Conservation (phyloP, 2,113 vertebrate species). For the Parus major region DNA sequence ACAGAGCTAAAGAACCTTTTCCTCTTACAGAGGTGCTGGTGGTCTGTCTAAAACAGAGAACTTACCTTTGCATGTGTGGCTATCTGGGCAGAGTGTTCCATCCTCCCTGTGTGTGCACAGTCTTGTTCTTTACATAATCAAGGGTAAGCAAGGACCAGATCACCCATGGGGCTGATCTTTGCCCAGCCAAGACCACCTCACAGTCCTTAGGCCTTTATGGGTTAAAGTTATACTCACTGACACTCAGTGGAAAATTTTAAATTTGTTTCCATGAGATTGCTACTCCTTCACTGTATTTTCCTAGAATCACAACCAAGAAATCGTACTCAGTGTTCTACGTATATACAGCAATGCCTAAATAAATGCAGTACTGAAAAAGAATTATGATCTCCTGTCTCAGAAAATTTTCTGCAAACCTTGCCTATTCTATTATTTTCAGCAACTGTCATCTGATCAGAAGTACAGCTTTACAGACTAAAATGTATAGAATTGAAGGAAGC, state of each 20-base stretch:
- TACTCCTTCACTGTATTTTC: background rate
- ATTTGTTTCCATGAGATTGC: background rate
- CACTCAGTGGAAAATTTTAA: background rate
- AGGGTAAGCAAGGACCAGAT: background rate
- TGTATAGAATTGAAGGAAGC: conserved; percentile 33
- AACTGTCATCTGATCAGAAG: conserved; percentile 16
- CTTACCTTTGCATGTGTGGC: background rate
- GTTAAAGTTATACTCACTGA: background rate
- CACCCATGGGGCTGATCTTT: background rate
- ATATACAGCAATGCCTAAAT: background rate
- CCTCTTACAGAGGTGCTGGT: background rate
- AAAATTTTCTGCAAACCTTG: conserved; percentile 21
- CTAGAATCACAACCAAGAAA: background rate
- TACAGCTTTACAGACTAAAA: conserved; percentile 5
- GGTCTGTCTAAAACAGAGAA: background rate
- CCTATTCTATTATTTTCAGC: conserved; percentile 1
- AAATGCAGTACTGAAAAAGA: background rate
- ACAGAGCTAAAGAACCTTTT: background rate
- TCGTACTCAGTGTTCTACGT: accelerated
- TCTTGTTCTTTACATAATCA: background rate
- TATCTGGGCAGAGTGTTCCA: accelerated
- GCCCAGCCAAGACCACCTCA: background rate
- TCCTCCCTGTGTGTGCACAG: accelerated
- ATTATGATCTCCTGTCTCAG: background rate
- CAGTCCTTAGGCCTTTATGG: background rate